phyloP scores from a whole-genome alignment of 2,888 invertebrate species.

The Hecatera dysodea region DNA sequence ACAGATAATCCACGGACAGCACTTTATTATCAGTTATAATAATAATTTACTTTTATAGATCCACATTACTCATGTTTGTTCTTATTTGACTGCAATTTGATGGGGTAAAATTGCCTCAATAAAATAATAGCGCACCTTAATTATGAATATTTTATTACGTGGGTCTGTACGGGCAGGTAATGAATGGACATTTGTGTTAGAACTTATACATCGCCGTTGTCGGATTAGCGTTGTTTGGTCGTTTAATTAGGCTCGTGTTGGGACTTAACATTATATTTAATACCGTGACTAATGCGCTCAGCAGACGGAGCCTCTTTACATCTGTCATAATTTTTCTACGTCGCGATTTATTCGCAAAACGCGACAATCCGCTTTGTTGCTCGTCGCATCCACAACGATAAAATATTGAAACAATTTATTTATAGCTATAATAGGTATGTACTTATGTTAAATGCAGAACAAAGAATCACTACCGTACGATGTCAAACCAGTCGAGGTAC shows the following conservation, averaged over 20 bases:
- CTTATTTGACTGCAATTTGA: conserved; percentile 88
- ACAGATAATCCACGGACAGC: conserved; percentile 88
- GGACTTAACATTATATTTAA: conserved; percentile 85
- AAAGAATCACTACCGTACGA: conserved; percentile 75
- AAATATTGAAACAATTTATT: conserved; percentile 84
- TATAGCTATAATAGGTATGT: conserved; percentile 76
- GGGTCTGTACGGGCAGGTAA: conserved; percentile 61
- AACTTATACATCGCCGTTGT: conserved; percentile 71
- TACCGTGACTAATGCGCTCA: conserved; percentile 84
- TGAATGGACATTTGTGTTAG: conserved; percentile 77
- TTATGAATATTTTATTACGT: conserved; percentile 77
- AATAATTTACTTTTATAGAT: conserved; percentile 90
- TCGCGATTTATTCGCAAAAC: conserved; percentile 87
- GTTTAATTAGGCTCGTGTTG: conserved; percentile 81
- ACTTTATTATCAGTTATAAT: conserved; percentile 90
- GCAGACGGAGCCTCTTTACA: conserved; percentile 79
- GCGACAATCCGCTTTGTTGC: conserved; percentile 86
- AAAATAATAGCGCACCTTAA: conserved; percentile 83
- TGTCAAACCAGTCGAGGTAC: conserved; percentile 68
- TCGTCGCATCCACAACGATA: conserved; percentile 74
- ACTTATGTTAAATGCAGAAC: conserved; percentile 73
- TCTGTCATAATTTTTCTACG: conserved; percentile 91
- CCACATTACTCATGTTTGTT: conserved; percentile 89
- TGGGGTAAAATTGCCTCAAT: conserved; percentile 85
- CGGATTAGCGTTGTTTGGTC: conserved; percentile 80